A percentile compares a stretch with the other conserved stretches of the same genome.
Evolutionary conservation across 2,797 vertebrate species (phyloP).

Genomic region (Molossus molossus): DNA sequence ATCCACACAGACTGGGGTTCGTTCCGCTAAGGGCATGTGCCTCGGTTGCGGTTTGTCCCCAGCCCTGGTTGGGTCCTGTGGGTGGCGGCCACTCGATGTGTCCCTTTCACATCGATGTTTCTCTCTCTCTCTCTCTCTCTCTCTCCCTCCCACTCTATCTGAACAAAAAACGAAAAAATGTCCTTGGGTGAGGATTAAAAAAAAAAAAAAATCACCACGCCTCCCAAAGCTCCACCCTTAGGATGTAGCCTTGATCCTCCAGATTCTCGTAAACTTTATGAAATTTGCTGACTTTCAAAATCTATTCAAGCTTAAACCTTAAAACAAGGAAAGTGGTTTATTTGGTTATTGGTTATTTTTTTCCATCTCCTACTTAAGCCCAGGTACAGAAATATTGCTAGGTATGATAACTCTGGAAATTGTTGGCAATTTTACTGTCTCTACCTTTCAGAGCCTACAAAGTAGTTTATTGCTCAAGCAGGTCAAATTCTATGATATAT

Average conservation of each 20-base stretch:
- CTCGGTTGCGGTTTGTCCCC: no score
- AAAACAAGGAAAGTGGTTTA: slow-evolving; percentile 21
- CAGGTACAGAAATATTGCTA: neutral
- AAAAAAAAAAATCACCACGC: no score
- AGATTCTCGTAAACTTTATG: neutral
- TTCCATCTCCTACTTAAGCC: neutral
- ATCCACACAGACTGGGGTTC: no score
- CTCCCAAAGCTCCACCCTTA: neutral
- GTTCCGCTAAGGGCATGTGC: no score
- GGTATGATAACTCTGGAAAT: slow-evolving; percentile 23
- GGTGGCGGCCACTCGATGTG: no score
- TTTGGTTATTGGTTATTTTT: neutral
- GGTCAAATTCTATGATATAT: neutral
- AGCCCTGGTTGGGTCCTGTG: no score
- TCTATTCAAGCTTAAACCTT: neutral
- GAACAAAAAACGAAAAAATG: no score
- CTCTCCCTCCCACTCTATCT: no score
- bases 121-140: no score
- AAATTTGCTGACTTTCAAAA: neutral
- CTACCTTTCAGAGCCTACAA: neutral
- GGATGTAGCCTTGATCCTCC: neutral
- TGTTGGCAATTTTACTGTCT: slow-evolving; percentile 3
- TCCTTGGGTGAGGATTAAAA: no score
- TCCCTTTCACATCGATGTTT: no score
- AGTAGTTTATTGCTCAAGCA: neutral